Evolutionary conservation across 1,140 invertebrate species (phyloP), one percentile per base, ranked within the genome.

Genomic region (Stegodyphus dumicola): DNA sequence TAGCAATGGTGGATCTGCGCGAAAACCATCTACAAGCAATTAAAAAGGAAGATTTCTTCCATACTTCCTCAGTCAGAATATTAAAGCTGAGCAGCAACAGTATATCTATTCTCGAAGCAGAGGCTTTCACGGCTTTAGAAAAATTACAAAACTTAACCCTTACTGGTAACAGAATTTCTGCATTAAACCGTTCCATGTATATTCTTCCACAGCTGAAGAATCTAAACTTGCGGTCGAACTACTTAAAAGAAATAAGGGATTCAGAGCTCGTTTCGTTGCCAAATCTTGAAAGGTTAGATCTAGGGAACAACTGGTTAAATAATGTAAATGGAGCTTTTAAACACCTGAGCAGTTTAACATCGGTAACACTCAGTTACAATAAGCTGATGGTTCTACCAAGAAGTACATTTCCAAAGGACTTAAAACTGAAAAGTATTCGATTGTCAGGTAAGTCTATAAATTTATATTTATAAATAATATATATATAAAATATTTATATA

Each of bases 301-400:
- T 81, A 52, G 33, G 15, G 6, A 64, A 2, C 6, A 81, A 81
- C 49, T 6, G 7, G 2, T 52, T 81, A 4, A 52, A 7, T 1
- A 65, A 64, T 52, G 70, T 81, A 10, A 13, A 81, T 15, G 70
- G 70, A 33, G 79, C 79, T 17, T 81, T 81, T 18, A 73, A n/a
- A 65, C 64, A 51, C 51, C 17, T 81, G 5, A 10, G 0, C 7
- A 65, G n/a, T 7, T 73, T 81, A 17, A 10, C 17, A 9, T 64
- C 15, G 15, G 4, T 81, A n/a, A 64, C 18, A 1, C 10, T 81
- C 5, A 60, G 6, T n/a, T 13, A 18, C 2, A 81, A 81, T 52
- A 71, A 33, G 17, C 49, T 81, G 33, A 65, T 3, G 7, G 73
- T 52, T 13, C 15, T 81, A 13, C 33, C 79, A 6, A 81, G 69